A percentile compares a stretch with the other conserved stretches of the same genome.
These are phyloP conservation scores for Steinernema hermaphroditum DNA, from an alignment of 2,888 invertebrate genomes.

Conservation along the genomic window DNA sequence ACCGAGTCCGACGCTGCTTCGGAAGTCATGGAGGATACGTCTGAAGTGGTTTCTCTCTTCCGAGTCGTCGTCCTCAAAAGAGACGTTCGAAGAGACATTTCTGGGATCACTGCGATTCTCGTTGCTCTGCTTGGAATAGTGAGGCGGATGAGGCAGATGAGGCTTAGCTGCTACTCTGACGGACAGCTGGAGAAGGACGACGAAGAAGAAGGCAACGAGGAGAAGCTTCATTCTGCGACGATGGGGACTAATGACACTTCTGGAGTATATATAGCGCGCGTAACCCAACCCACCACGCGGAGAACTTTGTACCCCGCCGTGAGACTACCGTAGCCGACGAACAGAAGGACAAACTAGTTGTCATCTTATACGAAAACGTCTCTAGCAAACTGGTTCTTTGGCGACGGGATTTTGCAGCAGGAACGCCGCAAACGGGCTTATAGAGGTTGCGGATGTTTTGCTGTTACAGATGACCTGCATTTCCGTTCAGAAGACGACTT, in stretches of 20 bases:
- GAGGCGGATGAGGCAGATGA: neutral
- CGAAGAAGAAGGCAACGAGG: neutral
- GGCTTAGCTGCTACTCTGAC: neutral
- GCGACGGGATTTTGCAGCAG: neutral
- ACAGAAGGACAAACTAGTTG: neutral
- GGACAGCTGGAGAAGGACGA: neutral
- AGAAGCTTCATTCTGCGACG: neutral
- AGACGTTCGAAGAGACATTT: neutral
- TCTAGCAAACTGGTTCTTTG: neutral
- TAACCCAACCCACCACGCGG: neutral
- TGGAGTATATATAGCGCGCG: neutral
- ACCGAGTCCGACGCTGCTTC: neutral
- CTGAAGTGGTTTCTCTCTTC: neutral
- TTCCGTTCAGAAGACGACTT: no score
- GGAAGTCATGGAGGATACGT: neutral
- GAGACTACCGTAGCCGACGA: neutral
- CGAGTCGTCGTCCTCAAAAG: neutral
- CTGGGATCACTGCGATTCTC: neutral
- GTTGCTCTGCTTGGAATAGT: conserved; percentile 1
- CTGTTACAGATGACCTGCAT: no score
- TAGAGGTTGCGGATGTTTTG: neutral
- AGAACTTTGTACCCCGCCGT: neutral
- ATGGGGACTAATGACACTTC: neutral
- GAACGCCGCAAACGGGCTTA: neutral
- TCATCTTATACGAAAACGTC: neutral